Conservation (phyloP, 64 coral and sea anemone species). For the Trachythela sp. region DNA sequence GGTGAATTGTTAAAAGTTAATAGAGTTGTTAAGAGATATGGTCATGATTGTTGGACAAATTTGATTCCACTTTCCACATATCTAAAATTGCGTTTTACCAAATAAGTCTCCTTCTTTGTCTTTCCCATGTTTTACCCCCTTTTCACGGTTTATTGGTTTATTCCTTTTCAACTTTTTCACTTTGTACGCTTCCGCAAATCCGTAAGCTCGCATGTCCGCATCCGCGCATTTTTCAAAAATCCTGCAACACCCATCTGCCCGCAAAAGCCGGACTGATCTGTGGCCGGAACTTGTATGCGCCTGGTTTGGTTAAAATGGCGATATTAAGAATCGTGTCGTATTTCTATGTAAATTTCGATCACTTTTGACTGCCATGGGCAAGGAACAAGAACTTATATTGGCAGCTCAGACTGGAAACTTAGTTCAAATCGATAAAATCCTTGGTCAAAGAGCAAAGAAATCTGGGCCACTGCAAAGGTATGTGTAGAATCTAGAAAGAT, state of each 20-base stretch:
- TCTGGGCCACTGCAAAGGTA: background rate
- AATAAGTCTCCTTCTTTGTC: too few species aligned
- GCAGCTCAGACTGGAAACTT: constrained; percentile 10
- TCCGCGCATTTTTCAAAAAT: too few species aligned
- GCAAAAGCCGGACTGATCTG: background rate
- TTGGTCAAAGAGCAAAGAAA: constrained; percentile 15
- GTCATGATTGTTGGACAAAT: too few species aligned
- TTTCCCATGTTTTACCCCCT: too few species aligned
- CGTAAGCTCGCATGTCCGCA: too few species aligned
- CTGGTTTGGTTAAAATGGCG: background rate
- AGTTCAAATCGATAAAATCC: background rate
- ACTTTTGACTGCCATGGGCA: background rate
- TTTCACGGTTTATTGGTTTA: too few species aligned
- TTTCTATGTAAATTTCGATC: background rate
- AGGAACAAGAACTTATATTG: constrained; percentile 16
- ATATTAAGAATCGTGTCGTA: background rate
- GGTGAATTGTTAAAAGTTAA: too few species aligned
- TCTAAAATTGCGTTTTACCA: too few species aligned
- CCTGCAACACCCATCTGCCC: background rate
- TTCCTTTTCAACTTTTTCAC: too few species aligned
- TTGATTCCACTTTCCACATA: too few species aligned
- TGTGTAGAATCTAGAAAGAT: background rate
- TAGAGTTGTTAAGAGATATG: too few species aligned
- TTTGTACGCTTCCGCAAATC: too few species aligned
- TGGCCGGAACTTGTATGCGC: background rate